Conservation (phyloP, 2,113 vertebrate species). For the Antennarius striatus region DNA sequence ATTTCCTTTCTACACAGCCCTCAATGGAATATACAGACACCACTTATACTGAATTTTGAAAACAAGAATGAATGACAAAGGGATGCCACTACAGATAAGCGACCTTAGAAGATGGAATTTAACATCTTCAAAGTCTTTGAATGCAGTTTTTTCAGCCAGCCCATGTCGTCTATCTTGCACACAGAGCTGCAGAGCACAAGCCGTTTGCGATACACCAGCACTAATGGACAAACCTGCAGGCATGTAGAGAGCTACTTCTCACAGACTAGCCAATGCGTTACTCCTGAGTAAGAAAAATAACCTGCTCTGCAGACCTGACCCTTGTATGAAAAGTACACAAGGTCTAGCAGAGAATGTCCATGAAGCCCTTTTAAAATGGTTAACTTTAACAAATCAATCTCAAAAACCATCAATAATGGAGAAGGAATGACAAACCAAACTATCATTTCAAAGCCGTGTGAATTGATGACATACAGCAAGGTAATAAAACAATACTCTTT, state of each 20-base stretch:
- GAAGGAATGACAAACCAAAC: no score
- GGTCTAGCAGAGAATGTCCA: not conserved
- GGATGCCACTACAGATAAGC: constrained; percentile 10
- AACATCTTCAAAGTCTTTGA: constrained; percentile 25
- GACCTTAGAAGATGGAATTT: not conserved
- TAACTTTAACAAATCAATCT: no score
- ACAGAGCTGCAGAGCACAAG: constrained; percentile 5
- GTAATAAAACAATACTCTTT: no score
- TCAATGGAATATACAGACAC: not conserved
- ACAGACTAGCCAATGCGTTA: constrained; percentile 21
- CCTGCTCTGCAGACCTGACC: constrained; percentile 6
- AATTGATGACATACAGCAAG: no score
- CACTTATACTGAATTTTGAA: not conserved
- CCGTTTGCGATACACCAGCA: constrained; percentile 27
- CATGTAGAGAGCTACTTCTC: constrained; percentile 26
- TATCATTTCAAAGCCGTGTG: no score
- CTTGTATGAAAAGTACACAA: not conserved
- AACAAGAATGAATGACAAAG: not conserved
- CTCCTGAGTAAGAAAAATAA: constrained; percentile 2
- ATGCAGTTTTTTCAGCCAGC: constrained; percentile 30
- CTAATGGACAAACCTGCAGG: constrained; percentile 5
- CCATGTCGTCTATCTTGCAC: not conserved
- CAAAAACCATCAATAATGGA: no score
- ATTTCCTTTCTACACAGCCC: not conserved
- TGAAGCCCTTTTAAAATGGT: not conserved